phyloP scores from a whole-genome alignment of 2,888 invertebrate genomes.

The Hyalella azteca region DNA sequence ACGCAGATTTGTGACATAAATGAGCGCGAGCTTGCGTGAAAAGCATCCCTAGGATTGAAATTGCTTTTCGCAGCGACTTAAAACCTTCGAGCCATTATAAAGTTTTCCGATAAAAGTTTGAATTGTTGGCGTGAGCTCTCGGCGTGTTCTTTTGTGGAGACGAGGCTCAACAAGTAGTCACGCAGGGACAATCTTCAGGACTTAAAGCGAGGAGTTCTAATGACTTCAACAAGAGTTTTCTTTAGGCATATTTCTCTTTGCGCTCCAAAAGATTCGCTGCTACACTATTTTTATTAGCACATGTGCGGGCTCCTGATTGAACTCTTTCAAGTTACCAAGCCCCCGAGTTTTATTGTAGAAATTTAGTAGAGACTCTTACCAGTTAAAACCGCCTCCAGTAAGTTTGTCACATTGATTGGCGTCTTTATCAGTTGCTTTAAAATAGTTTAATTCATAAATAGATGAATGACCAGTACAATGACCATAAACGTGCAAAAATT shows the following conservation, averaged over 20 bases:
- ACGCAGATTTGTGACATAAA: constrained; percentile 30
- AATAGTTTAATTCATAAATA: too few species aligned
- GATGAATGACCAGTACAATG: too few species aligned
- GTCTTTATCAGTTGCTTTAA: too few species aligned
- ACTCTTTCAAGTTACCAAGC: too few species aligned
- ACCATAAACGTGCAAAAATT: too few species aligned
- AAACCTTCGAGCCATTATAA: constrained; percentile 35
- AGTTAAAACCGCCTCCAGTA: too few species aligned
- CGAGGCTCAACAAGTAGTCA: constrained; percentile 25
- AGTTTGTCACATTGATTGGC: too few species aligned
- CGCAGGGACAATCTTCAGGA: constrained; percentile 11
- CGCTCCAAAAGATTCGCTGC: too few species aligned
- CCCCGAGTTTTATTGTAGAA: too few species aligned
- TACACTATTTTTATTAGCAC: too few species aligned
- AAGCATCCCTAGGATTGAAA: constrained; percentile 33
- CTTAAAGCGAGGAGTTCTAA: constrained; percentile 5
- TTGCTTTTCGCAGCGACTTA: constrained; percentile 32
- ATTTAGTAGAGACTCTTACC: too few species aligned
- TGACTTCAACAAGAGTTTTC: neutral
- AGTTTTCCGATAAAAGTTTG: constrained; percentile 37
- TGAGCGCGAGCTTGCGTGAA: constrained; percentile 30
- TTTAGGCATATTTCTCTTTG: neutral
- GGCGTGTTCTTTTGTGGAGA: constrained; percentile 29
- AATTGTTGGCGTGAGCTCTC: constrained; percentile 33
- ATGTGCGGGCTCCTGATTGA: too few species aligned